phyloP scores from a whole-genome alignment of 2,797 vertebrate species.

The Peromyscus melanophrys region DNA sequence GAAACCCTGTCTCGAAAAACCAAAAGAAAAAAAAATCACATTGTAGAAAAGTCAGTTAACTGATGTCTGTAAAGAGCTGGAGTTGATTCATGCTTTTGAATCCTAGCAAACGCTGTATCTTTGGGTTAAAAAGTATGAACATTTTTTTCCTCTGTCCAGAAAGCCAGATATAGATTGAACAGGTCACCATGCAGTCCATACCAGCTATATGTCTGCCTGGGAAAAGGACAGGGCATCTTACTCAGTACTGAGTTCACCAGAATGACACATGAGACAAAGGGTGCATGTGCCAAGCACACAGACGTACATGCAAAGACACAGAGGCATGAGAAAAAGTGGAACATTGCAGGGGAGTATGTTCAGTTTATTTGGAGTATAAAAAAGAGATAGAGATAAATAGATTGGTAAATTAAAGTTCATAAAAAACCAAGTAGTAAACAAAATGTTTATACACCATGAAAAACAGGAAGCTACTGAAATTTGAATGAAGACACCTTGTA shows the following conservation, averaged over 20 bases:
- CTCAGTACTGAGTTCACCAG: constrained; percentile 6
- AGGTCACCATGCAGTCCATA: neutral
- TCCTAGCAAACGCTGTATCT: neutral
- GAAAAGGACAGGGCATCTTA: neutral
- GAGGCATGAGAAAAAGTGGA: neutral
- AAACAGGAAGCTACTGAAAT: constrained; percentile 25
- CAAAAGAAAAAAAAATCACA: neutral
- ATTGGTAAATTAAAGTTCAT: constrained; percentile 14
- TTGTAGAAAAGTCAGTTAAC: neutral
- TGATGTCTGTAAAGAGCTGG: neutral
- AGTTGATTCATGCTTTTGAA: neutral
- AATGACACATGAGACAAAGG: neutral
- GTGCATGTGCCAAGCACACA: neutral
- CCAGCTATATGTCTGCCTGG: neutral
- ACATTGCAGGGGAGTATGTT: neutral
- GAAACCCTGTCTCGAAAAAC: too few relatives aligned
- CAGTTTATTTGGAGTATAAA: neutral
- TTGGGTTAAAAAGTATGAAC: neutral
- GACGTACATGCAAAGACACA: neutral
- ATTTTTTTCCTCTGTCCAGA: neutral
- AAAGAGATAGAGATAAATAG: neutral
- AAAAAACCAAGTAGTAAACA: neutral
- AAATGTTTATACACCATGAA: neutral
- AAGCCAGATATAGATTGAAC: neutral
- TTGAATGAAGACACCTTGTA: constrained; percentile 13